These are phyloP conservation scores for Hylia prasina DNA, from an alignment of 2,113 vertebrate species.

Conservation along the genomic window DNA sequence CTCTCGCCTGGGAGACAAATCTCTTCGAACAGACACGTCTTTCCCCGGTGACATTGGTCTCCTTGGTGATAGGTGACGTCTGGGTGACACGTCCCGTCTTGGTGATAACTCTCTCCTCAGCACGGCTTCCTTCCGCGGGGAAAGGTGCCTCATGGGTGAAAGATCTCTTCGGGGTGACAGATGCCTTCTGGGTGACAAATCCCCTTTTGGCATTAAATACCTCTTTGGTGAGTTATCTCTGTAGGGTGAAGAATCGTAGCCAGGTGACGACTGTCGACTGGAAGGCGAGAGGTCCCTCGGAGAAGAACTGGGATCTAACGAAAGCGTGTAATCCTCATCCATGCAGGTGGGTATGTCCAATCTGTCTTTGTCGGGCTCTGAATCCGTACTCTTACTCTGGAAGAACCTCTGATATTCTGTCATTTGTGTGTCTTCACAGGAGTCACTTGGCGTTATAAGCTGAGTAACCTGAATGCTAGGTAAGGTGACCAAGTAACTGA, in stretches of 20 bases:
- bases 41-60: constrained; percentile 85
- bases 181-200: constrained; percentile 79
- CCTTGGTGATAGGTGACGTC: constrained; percentile 79
- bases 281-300: constrained; percentile 88
- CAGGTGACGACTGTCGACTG: constrained; percentile 83
- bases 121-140: constrained; percentile 79
- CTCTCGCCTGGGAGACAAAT: constrained; percentile 89
- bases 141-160: constrained; percentile 82
- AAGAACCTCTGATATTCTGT: constrained; percentile 84
- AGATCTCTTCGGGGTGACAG: constrained; percentile 80
- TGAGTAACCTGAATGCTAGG: constrained; percentile 95
- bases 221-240: constrained; percentile 87
- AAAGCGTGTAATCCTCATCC: constrained; percentile 84
- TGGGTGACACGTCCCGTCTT: constrained; percentile 85
- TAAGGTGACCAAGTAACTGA: constrained; percentile 90
- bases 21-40: constrained; percentile 81
- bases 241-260: constrained; percentile 87
- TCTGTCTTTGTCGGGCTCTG: constrained; percentile 79
- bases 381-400: constrained; percentile 77
- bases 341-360: constrained; percentile 83
- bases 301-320: constrained; percentile 80
- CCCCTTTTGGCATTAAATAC: constrained; percentile 86
- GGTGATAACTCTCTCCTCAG: constrained; percentile 80
- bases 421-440: constrained; percentile 76
- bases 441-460: constrained; percentile 79